phyloP scores from a whole-genome alignment of 2,888 invertebrate species.

The Pheosia gnoma region DNA sequence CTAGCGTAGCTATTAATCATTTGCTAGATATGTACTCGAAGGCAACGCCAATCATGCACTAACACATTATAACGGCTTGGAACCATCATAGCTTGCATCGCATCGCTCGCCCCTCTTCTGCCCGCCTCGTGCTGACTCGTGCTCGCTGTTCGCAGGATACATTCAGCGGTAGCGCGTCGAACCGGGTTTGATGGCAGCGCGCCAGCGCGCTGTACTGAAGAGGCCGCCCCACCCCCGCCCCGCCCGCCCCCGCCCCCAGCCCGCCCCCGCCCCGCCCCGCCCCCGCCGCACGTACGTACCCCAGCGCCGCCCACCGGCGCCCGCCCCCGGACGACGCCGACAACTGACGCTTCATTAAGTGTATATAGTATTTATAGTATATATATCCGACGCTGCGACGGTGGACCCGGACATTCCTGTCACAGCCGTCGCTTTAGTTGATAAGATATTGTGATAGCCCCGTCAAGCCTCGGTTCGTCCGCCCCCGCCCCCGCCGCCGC shows the following conservation, averaged over 20 bases:
- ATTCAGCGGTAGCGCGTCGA: slow-evolving; percentile 65
- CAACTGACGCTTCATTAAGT: slow-evolving; percentile 47
- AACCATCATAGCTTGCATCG: no score
- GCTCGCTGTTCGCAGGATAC: slow-evolving; percentile 59
- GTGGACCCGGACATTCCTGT: slow-evolving; percentile 39
- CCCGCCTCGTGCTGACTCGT: background rate
- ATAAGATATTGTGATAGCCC: slow-evolving; percentile 59
- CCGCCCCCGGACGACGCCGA: slow-evolving; percentile 26
- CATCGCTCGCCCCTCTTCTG: slow-evolving; percentile 9
- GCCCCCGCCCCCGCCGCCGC: slow-evolving; percentile 21
- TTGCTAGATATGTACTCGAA: no score
- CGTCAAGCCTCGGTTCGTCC: slow-evolving; percentile 30
- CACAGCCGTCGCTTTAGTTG: slow-evolving; percentile 32
- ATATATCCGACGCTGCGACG: slow-evolving; percentile 49
- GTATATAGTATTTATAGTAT: slow-evolving; percentile 68
- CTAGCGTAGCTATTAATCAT: no score
- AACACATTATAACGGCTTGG: no score
- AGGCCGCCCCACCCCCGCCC: slow-evolving; percentile 23
- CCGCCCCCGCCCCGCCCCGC: background rate
- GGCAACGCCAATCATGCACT: no score
- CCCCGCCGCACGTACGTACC: background rate
- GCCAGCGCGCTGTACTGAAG: slow-evolving; percentile 46
- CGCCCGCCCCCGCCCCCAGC: background rate
- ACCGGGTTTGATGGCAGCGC: slow-evolving; percentile 76
- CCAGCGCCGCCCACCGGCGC: slow-evolving; percentile 9